A percentile compares a stretch with the other conserved stretches of the same genome.
Evolutionary conservation across 2,888 invertebrate genomes (phyloP).

Genomic region (Drosophila ezoana): DNA sequence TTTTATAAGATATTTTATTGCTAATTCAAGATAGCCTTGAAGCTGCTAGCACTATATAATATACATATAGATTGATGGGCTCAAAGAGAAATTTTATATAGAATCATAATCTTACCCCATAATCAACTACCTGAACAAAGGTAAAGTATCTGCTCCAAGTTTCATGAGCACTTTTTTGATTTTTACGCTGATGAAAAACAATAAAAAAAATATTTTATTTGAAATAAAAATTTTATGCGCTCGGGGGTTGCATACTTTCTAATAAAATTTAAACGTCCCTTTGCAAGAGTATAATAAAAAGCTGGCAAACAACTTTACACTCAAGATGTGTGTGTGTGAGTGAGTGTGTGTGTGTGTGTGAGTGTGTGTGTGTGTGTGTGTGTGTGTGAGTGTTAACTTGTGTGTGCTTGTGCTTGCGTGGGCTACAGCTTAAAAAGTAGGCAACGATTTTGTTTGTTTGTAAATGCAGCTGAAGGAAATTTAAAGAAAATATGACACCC

Average conservation of each 20-base stretch:
- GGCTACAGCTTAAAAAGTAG: neutral
- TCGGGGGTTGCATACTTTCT: neutral
- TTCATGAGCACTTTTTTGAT: too few relatives aligned
- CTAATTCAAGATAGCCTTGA: too few relatives aligned
- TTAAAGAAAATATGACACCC: slow-evolving; percentile 24
- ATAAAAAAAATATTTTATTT: slow-evolving; percentile 11
- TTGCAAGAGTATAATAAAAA: slow-evolving; percentile 19
- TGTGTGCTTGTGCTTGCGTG: neutral
- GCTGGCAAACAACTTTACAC: slow-evolving; percentile 8
- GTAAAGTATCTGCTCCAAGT: too few relatives aligned
- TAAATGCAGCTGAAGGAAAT: slow-evolving; percentile 15
- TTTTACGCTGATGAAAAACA: slow-evolving; percentile 1
- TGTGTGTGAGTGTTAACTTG: neutral
- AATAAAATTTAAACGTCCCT: slow-evolving; percentile 19
- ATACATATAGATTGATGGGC: too few relatives aligned
- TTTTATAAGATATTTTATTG: neutral
- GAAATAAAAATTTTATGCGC: slow-evolving; percentile 5
- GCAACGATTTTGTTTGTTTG: slow-evolving; percentile 2
- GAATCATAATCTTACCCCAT: too few relatives aligned
- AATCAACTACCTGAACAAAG: too few relatives aligned
- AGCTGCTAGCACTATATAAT: too few relatives aligned
- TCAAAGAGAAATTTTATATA: too few relatives aligned
- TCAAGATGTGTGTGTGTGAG: neutral
- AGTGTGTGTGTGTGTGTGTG: neutral
- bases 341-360: neutral